Conservation (phyloP, 2,113 vertebrate species). For the Opisthocomus hoazin region DNA sequence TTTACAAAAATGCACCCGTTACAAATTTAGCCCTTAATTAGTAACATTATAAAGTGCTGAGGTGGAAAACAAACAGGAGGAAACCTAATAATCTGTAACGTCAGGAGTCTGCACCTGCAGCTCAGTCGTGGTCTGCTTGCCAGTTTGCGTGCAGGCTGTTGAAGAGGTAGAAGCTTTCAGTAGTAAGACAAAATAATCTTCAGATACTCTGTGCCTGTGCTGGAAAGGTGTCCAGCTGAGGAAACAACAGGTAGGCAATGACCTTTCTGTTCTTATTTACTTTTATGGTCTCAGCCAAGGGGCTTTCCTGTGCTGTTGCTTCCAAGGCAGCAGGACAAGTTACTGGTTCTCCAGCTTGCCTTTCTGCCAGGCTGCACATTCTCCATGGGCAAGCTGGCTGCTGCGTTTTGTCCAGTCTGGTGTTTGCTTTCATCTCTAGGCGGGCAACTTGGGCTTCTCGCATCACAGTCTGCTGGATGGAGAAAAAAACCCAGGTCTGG, state of each 20-base stretch:
- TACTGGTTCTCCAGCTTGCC: neutral
- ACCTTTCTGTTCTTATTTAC: neutral
- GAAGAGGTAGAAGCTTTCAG: neutral
- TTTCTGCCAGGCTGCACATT: neutral
- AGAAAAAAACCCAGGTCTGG: neutral
- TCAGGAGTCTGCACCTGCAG: slow-evolving; percentile 10
- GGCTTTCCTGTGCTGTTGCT: neutral
- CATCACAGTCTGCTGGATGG: neutral
- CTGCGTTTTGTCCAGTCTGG: neutral
- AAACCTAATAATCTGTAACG: slow-evolving; percentile 17
- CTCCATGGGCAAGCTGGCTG: neutral
- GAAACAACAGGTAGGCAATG: neutral
- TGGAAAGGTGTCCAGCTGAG: slow-evolving; percentile 7
- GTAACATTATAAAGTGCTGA: neutral
- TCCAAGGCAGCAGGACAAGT: neutral
- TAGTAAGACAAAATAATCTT: neutral
- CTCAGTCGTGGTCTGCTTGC: neutral
- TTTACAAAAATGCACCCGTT: neutral
- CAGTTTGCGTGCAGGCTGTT: neutral
- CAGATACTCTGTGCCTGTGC: neutral
- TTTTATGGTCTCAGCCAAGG: neutral
- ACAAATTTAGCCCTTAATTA: slow-evolving; percentile 48
- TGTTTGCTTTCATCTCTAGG: neutral
- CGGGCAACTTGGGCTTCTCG: neutral
- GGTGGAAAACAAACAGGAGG: slow-evolving; percentile 50